These are phyloP conservation scores for Lasius fuliginosus DNA, from an alignment of 2,888 invertebrate genomes.

Conservation along the genomic window DNA sequence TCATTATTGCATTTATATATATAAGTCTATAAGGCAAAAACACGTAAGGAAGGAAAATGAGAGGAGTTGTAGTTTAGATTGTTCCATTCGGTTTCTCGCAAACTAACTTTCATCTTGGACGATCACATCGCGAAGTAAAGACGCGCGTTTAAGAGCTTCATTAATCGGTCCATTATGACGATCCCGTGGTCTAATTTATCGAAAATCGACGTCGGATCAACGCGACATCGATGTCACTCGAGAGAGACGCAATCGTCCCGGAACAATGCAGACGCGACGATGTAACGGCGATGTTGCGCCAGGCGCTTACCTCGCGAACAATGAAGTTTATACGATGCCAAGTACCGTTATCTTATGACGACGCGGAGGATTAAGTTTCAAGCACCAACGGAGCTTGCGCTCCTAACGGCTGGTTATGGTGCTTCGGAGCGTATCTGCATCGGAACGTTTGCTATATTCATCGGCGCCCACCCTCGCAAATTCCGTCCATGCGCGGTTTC, in stretches of 20 bases:
- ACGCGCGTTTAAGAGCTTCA: not conserved
- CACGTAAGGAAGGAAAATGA: not conserved
- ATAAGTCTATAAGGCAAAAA: not conserved
- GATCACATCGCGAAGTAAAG: not conserved
- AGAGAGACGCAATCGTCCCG: constrained; percentile 28
- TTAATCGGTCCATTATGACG: constrained; percentile 5
- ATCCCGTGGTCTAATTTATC: constrained; percentile 8
- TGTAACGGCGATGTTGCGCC: constrained; percentile 63
- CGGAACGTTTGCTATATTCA: constrained; percentile 45
- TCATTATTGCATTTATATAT: not conserved
- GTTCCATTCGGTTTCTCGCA: not conserved
- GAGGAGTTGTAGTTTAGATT: not conserved
- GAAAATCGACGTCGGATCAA: constrained; percentile 4
- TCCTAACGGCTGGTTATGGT: constrained; percentile 66
- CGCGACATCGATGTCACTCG: constrained; percentile 25
- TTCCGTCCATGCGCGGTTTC: constrained; percentile 44
- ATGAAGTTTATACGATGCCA: constrained; percentile 78
- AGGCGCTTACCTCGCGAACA: constrained; percentile 72
- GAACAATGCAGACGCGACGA: constrained; percentile 60
- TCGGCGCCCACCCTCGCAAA: constrained; percentile 3
- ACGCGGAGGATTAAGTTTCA: constrained; percentile 79
- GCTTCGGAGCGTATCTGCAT: constrained; percentile 59
- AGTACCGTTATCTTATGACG: constrained; percentile 79
- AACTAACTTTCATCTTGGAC: not conserved
- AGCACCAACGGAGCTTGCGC: constrained; percentile 73